Evolutionary conservation across 2,888 invertebrate genomes (phyloP), one percentile per base, ranked within the genome.

Genomic region (Calliphora vomitoria): DNA sequence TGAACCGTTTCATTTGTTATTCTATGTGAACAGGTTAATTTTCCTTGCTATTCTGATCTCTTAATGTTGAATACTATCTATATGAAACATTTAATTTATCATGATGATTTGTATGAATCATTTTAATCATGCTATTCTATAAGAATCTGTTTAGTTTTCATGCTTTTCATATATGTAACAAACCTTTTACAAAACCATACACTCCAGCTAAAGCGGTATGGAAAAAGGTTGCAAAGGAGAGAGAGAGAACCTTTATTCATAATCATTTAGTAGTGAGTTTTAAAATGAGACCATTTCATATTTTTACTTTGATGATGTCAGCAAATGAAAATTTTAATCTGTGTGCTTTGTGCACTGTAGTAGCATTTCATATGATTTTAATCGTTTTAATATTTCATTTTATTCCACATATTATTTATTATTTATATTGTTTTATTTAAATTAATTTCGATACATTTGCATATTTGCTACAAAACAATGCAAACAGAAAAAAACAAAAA

Each of bases 231-330:
- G 35, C 47, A 4, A 15, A 47, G 15, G 15, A 15, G 5, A 15
- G 4, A 15, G n/a, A n/a, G 6, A 20, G 18, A 58, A 58, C 20
- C 58, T 64, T 18, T 38, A 50, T 74, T 74, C 18, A 13, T 35
- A 0, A 20, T 20, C 38, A 58, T 18, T 31, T 60, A 4, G n/a
- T n/a, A n/a, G 31, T 31, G 11, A 18, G 41, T 58, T 35, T 25
- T 64, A 1, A 69, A 84, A 82, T 87, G 68, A 87, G 55, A 79
- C 66, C 74, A 85, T 82, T 85, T 75, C 25, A 60, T 85, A 76
- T 79, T 71, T 84, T 79, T 69, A 85, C 15, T 62, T 60, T 31
- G 71, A 85, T 87, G 87, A 87, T 87, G 79, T 85, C 87, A 87
- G 79, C 58, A n/a, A 64, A 55, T 69, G 44, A 85, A 74, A 38